phyloP scores from a whole-genome alignment of 2,888 invertebrate genomes.

The Pimpla rufipes region DNA sequence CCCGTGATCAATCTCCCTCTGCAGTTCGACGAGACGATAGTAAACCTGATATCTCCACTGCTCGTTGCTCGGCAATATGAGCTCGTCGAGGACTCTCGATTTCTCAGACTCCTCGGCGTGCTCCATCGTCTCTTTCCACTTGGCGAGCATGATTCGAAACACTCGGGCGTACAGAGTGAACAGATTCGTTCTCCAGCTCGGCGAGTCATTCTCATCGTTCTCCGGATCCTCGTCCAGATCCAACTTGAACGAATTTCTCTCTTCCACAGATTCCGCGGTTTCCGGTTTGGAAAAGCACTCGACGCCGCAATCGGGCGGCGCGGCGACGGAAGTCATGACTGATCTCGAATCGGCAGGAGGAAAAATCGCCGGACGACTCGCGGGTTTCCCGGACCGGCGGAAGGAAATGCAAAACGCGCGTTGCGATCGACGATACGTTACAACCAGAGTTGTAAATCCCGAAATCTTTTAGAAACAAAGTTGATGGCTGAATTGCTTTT shows the following conservation, averaged over 20 bases:
- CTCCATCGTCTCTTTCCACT: constrained; percentile 79
- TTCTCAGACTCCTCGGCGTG: constrained; percentile 72
- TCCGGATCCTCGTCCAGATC: background rate
- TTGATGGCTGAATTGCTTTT: too few relatives aligned
- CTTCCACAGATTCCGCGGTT: constrained; percentile 3
- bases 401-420: too few relatives aligned
- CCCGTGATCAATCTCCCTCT: constrained; percentile 86
- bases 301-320: background rate
- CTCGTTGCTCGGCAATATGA: constrained; percentile 90
- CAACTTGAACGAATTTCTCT: too few relatives aligned
- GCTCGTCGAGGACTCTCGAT: constrained; percentile 86
- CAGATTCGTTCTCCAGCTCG: constrained; percentile 86
- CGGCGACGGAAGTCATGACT: constrained; percentile 37
- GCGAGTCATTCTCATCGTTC: constrained; percentile 21
- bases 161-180: constrained; percentile 90
- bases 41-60: constrained; percentile 90
- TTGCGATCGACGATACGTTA: constrained; percentile 52
- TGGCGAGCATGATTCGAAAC: constrained; percentile 88
- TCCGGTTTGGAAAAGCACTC: constrained; percentile 21
- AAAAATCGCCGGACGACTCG: background rate
- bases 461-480: too few relatives aligned
- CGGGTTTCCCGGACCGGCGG: too few relatives aligned
- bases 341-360: background rate
- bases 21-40: constrained; percentile 89
- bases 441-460: too few relatives aligned